Base-by-base conservation (phyloP, 1,140 invertebrate species). In the Philopotamus ludificatus region DNA sequence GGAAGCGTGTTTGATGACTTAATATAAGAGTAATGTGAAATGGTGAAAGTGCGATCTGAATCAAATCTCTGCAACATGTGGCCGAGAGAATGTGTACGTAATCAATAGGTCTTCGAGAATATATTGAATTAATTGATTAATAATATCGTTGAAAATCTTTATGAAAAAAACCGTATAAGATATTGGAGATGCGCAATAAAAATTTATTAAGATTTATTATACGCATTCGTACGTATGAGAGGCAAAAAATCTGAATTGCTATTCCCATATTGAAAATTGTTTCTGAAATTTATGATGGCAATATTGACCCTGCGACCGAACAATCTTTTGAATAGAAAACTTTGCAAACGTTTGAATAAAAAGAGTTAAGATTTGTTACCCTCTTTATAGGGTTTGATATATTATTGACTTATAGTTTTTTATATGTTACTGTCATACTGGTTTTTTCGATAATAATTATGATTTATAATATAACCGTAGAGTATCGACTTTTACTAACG, bases 221-320 rank as follows among this genome's bases (percentile, higher is more conserved):
- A n/a, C n/a, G n/a, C n/a, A n/a, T n/a, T n/a, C n/a, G n/a, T n/a
- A n/a, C n/a, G n/a, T n/a, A n/a, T n/a, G n/a, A n/a, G n/a, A n/a
- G n/a, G n/a, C n/a, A n/a, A n/a, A n/a, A n/a, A n/a, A n/a, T n/a
- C n/a, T n/a, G n/a, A n/a, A n/a, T n/a, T n/a, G n/a, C n/a, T n/a
- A n/a, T n/a, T n/a, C n/a, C n/a, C n/a, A n/a, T n/a, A n/a, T 57
- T 57, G 54, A 57, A 57, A 57, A 57, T 57, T n/a, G n/a, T n/a
- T n/a, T n/a, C n/a, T n/a, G n/a, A 57, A 57, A 57, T 57, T 57
- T 57, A 57, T 57, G 54, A 57, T 39, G 20, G 18, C 54, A 57
- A 57, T 57, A 57, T 57, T 57, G 54, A 57, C 54, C 54, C 54
- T 21, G 21, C 39, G 54, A 57, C 54, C 54, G 54, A 16, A 22